These are phyloP conservation scores for Manduca sexta DNA, from an alignment of 1,140 invertebrate species.

Conservation along the genomic window DNA sequence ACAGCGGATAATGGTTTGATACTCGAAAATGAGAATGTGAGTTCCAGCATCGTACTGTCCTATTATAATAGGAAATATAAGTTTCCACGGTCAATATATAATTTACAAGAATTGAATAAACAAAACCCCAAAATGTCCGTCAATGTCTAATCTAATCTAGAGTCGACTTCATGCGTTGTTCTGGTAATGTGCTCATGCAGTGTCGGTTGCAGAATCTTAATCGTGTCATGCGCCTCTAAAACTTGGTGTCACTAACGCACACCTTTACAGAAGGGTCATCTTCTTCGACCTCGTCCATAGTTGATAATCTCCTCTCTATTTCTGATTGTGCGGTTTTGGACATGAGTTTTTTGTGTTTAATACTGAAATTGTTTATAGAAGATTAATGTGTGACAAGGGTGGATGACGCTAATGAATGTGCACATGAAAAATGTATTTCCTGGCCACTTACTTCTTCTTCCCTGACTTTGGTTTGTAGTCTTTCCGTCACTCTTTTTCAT, in stretches of 20 bases:
- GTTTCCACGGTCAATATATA: too few relatives aligned
- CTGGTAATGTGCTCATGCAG: slow-evolving; percentile 43
- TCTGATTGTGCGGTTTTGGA: slow-evolving; percentile 68
- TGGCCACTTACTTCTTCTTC: slow-evolving; percentile 60
- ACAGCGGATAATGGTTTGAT: too few relatives aligned
- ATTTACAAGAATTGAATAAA: too few relatives aligned
- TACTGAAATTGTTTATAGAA: slow-evolving; percentile 33
- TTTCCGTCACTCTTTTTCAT: slow-evolving; percentile 46
- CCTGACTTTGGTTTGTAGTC: slow-evolving; percentile 54
- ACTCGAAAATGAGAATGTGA: too few relatives aligned
- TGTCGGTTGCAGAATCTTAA: slow-evolving; percentile 15
- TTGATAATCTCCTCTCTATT: slow-evolving; percentile 66
- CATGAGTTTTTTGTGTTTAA: slow-evolving; percentile 68
- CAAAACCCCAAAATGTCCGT: too few relatives aligned
- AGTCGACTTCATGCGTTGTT: slow-evolving; percentile 24
- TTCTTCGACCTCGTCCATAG: slow-evolving; percentile 69
- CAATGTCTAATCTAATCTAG: slow-evolving; percentile 1
- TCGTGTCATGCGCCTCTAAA: slow-evolving; percentile 44
- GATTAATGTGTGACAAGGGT: too few relatives aligned
- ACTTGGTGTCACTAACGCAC: slow-evolving; percentile 67
- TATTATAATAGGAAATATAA: too few relatives aligned
- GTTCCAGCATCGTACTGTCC: too few relatives aligned
- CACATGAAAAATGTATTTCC: background rate
- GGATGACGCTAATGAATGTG: background rate
- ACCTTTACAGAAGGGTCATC: slow-evolving; percentile 74